Evolutionary conservation across 2,888 invertebrate genomes (phyloP), one percentile per base, ranked within the genome.

Genomic region (Acrobasis repandana): DNA sequence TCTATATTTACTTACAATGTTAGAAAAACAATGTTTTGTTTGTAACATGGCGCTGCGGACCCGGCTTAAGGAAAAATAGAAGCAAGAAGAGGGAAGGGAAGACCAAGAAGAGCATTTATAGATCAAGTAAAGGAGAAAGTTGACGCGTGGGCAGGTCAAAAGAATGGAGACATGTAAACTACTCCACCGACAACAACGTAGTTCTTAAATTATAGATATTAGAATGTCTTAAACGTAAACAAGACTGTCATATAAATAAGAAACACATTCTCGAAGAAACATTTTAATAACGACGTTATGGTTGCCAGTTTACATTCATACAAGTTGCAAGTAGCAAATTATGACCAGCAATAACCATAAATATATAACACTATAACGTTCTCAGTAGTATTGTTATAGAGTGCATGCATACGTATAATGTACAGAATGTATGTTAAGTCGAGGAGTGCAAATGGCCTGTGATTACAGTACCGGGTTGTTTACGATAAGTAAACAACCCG

Each of bases 341-440:
- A 54, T 54, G 18, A 54, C 38, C 38, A 20, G 54, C 54, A 38
- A 54, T 54, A 43, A 54, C 20, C 38, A 54, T 54, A 54, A 54
- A 54, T 52, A 52, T 10, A 52, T 18, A 1, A 3, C 14, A 18
- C 52, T 3, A 2, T 14, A 14, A 20, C 38, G 16, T 18, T 38
- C 52, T 36, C 34, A 15, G 34, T 54, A 14, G 43, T 43, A n/a
- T 36, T 54, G 28, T 28, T 28, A 28, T n/a, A n/a, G n/a, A n/a
- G n/a, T 28, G 28, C 6, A 5, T 28, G 8, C 6, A 8, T 28
- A 28, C 6, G 28, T 28, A 28, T 28, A 28, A 28, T 28, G 52
- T 54, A 54, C 15, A 16, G 11, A 33, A 50, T 54, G 52, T 54
- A 4, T 38, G 38, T 18, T 20, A 54, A 38, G 16, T 54, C 18